phyloP scores from a whole-genome alignment of 2,113 vertebrate species.

The Cnemophilus loriae region DNA sequence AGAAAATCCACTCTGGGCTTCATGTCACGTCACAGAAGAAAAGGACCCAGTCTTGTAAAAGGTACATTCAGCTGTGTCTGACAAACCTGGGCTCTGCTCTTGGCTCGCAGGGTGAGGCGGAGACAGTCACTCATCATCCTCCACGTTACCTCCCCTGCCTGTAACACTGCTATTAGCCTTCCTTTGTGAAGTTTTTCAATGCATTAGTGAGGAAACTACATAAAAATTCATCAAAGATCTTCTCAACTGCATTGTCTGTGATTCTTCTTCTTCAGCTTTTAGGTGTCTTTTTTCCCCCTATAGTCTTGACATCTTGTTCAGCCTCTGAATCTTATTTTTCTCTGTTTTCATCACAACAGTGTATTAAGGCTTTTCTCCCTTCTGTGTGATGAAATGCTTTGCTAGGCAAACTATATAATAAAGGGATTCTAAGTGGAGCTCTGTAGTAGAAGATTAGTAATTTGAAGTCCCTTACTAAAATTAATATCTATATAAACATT shows the following conservation, averaged over 20 bases:
- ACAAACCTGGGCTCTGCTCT: background rate
- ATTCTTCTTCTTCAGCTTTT: background rate
- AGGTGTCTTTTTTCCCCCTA: background rate
- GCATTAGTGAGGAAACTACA: background rate
- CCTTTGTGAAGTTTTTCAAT: background rate
- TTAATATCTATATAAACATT: background rate
- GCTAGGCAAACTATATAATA: background rate
- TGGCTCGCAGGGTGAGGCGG: accelerated
- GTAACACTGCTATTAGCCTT: background rate
- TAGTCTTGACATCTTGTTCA: background rate
- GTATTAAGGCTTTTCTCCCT: background rate
- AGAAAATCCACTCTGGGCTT: background rate
- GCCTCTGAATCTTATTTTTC: background rate
- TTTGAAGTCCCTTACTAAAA: background rate
- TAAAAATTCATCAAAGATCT: background rate
- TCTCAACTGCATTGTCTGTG: background rate
- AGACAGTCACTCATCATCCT: background rate
- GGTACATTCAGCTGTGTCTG: background rate
- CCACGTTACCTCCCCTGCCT: background rate
- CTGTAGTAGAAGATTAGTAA: background rate
- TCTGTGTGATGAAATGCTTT: background rate
- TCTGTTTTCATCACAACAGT: background rate
- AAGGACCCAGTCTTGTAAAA: background rate
- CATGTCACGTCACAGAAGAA: background rate
- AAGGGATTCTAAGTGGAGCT: background rate